Evolutionary conservation across 2,797 vertebrate species (phyloP).

Genomic region (Erithacus rubecula): DNA sequence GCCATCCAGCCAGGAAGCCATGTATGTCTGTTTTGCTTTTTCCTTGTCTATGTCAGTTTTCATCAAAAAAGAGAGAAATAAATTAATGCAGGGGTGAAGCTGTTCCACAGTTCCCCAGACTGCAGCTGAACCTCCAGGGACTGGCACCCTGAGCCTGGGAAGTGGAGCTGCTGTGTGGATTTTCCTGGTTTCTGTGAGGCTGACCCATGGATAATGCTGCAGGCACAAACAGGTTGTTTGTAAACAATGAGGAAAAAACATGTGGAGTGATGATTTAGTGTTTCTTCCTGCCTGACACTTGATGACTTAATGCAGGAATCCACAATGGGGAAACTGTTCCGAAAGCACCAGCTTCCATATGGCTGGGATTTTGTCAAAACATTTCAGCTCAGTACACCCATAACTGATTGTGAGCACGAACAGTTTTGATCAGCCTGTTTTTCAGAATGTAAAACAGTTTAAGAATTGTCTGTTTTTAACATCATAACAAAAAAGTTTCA

Average conservation of each 20-base stretch:
- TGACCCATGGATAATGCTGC: not conserved
- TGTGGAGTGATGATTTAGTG: not conserved
- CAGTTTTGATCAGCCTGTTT: constrained; percentile 49
- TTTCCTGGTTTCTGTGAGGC: not conserved
- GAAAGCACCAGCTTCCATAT: not conserved
- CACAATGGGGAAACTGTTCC: constrained; percentile 11
- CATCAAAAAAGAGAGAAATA: not conserved
- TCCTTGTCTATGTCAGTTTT: not conserved
- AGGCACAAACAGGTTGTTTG: not conserved
- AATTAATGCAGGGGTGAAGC: not conserved
- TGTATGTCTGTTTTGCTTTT: not conserved
- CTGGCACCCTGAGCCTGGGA: rapidly evolving
- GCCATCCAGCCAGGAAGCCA: constrained; percentile 5
- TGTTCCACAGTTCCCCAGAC: not conserved
- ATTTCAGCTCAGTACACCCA: constrained; percentile 25
- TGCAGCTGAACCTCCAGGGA: not conserved
- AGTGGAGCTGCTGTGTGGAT: not conserved
- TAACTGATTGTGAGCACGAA: constrained; percentile 18
- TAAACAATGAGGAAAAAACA: not conserved
- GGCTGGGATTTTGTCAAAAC: constrained; percentile 54
- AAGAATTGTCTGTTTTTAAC: constrained; percentile 51
- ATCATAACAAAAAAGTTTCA: constrained; percentile 55
- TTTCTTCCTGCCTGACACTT: constrained; percentile 11
- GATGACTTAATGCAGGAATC: constrained; percentile 7
- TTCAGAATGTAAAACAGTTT: constrained; percentile 45